These are phyloP conservation scores for Ciconia boyciana DNA, from an alignment of 2,113 vertebrate genomes.

Conservation along the genomic window DNA sequence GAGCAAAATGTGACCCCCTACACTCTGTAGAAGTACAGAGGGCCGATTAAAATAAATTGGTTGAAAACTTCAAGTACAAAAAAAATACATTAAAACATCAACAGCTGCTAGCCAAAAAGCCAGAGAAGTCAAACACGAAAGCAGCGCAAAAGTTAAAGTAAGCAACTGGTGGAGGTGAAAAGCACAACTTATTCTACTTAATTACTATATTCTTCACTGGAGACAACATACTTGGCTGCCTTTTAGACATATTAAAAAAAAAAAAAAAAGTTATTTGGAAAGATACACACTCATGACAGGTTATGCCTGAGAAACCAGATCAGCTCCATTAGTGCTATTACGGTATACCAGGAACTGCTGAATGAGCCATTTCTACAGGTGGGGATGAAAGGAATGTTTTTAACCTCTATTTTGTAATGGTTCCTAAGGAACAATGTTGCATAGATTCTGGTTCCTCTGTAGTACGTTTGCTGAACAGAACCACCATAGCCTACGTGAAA, in stretches of 20 bases:
- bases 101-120: constrained; percentile 15
- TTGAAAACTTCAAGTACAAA: constrained; percentile 12
- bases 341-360: constrained; percentile 27
- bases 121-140: constrained; percentile 20
- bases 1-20: neutral
- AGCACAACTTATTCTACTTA: neutral
- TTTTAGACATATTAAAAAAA: constrained; percentile 2
- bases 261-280: neutral
- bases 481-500: neutral
- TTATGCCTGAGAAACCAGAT: constrained; percentile 49
- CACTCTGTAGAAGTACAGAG: neutral
- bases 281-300: constrained; percentile 7
- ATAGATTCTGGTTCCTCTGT: neutral
- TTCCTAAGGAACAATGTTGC: neutral
- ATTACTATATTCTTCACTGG: constrained; percentile 6
- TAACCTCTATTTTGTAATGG: constrained; percentile 19
- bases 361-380: constrained; percentile 29
- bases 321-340: constrained; percentile 25
- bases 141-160: constrained; percentile 20
- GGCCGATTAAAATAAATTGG: constrained; percentile 15
- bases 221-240: constrained; percentile 21
- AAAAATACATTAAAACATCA: constrained; percentile 17
- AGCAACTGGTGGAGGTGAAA: constrained; percentile 29
- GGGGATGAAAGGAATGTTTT: constrained; percentile 16
- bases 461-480: neutral